Percentiles rank a stretch among this genome's conserved stretches.
These are phyloP conservation scores for Pangasius larnaudii DNA, from an alignment of 2,797 vertebrate genomes.

Conservation along the genomic window DNA sequence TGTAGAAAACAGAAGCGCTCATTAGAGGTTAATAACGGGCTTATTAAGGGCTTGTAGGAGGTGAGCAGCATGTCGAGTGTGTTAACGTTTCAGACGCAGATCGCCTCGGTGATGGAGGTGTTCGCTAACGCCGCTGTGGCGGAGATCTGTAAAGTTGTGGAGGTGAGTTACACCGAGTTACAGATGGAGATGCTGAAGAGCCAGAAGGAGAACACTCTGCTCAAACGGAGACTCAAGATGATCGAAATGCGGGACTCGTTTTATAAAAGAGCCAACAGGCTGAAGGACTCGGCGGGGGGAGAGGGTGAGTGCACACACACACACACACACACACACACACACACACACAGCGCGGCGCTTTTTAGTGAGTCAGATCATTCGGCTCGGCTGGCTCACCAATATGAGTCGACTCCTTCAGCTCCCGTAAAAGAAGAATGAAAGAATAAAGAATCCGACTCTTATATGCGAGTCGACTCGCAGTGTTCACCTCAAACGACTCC, in stretches of 20 bases:
- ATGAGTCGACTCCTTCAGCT: background rate
- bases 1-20: background rate
- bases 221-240: conserved; percentile 47
- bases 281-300: background rate
- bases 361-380: background rate
- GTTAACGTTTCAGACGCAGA: conserved; percentile 57
- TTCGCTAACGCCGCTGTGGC: conserved; percentile 65
- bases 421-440: background rate
- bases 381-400: background rate
- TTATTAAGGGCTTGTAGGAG: background rate
- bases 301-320: conserved; percentile 6
- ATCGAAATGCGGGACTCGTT: conserved; percentile 54
- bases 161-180: conserved; percentile 60
- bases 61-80: background rate
- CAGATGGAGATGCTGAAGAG: conserved; percentile 58
- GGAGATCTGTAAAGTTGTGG: conserved; percentile 66
- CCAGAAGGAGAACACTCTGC: conserved; percentile 45
- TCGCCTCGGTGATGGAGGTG: conserved; percentile 64
- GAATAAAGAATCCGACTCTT: background rate
- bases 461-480: too few relatives aligned
- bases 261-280: conserved; percentile 48
- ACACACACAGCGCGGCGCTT: background rate
- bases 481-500: too few relatives aligned
- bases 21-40: background rate
- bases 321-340: too few relatives aligned